A percentile compares a stretch with the other conserved stretches of the same genome.
Conservation (phyloP, 2,797 vertebrate species). For the Coregonus ussuriensis region DNA sequence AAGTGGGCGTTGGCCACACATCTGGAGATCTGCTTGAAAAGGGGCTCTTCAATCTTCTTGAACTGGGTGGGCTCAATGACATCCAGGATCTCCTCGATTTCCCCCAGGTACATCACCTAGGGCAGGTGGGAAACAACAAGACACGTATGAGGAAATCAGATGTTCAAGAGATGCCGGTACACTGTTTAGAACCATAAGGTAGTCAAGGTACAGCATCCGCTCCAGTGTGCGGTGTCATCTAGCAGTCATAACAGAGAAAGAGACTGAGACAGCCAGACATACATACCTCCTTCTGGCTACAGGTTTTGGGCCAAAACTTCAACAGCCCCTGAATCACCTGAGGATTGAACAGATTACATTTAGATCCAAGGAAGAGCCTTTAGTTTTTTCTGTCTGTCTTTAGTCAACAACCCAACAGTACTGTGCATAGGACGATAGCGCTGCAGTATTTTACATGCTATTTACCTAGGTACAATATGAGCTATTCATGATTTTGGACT, state of each 20-base stretch:
- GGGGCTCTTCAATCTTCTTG: slow-evolving; percentile 95
- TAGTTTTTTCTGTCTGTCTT: background rate
- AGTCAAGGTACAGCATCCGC: background rate
- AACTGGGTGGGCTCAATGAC: slow-evolving; percentile 97
- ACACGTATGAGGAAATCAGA: background rate
- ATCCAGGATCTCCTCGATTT: slow-evolving; percentile 98
- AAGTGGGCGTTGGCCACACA: slow-evolving; percentile 97
- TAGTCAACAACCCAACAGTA: background rate
- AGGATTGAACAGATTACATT: slow-evolving; percentile 36
- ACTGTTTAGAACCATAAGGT: no score
- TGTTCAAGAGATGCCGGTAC: no score
- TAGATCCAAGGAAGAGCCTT: background rate
- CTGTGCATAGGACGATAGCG: background rate
- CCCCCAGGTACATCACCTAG: slow-evolving; percentile 97
- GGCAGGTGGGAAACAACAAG: background rate
- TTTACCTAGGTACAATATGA: background rate
- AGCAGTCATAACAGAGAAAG: background rate
- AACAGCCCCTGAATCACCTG: slow-evolving; percentile 96
- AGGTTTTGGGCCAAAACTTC: slow-evolving; percentile 99
- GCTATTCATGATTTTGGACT: background rate
- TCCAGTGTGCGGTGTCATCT: background rate
- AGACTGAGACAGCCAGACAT: no score
- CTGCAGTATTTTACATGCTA: background rate
- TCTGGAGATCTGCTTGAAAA: slow-evolving; percentile 96
- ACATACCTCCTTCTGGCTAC: slow-evolving; percentile 97